These are phyloP conservation scores for Hyaena hyaena DNA, from an alignment of 2,113 vertebrate species.

Conservation along the genomic window DNA sequence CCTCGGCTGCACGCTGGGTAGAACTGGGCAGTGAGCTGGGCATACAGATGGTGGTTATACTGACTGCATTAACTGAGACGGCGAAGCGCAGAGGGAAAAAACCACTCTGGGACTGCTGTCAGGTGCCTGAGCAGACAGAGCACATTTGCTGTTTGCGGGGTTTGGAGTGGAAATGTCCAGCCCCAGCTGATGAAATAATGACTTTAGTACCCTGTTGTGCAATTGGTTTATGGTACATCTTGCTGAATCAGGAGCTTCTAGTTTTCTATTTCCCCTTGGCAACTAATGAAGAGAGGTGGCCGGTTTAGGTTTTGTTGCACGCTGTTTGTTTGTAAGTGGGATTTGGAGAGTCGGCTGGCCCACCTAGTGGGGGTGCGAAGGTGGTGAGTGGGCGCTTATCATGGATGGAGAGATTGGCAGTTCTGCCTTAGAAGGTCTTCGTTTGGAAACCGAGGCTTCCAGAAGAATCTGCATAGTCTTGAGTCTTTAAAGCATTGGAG, in stretches of 20 bases:
- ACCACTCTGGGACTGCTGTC: not conserved
- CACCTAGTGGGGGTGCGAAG: not conserved
- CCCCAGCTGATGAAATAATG: too few relatives aligned
- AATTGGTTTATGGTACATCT: not conserved
- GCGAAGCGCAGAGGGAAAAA: not conserved
- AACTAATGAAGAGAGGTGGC: not conserved
- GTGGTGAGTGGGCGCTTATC: not conserved
- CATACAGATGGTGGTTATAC: fast-evolving
- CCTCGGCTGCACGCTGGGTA: not conserved
- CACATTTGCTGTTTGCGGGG: not conserved
- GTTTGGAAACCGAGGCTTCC: not conserved
- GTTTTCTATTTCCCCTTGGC: not conserved
- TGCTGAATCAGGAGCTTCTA: not conserved
- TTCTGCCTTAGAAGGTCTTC: not conserved
- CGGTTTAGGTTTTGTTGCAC: not conserved
- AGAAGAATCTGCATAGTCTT: not conserved
- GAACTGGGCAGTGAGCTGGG: not conserved
- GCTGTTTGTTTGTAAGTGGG: too few relatives aligned
- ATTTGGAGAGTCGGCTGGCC: not conserved
- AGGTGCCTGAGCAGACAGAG: not conserved
- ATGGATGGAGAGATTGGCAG: not conserved
- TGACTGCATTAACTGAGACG: not conserved
- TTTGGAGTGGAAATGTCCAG: too few relatives aligned
- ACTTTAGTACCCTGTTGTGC: not conserved
- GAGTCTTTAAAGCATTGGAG: not conserved